phyloP scores from a whole-genome alignment of 2,113 vertebrate genomes.

The Crotalus tigris region DNA sequence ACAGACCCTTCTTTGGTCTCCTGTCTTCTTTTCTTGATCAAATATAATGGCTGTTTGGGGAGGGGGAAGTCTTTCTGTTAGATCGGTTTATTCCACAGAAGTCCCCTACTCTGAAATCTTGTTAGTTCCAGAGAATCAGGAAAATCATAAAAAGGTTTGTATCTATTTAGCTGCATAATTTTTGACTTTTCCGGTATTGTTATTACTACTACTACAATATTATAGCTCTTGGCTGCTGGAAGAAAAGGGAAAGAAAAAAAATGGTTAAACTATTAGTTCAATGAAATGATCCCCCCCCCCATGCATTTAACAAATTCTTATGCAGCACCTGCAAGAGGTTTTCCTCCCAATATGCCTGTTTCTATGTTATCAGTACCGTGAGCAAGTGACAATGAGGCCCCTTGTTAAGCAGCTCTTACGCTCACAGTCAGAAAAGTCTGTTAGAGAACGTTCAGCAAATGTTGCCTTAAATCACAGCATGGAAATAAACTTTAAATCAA shows the following conservation, averaged over 20 bases:
- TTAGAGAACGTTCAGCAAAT: conserved; percentile 68
- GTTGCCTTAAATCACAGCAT: conserved; percentile 65
- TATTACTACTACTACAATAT: not conserved
- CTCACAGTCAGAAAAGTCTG: conserved; percentile 65
- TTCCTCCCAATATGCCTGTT: not conserved
- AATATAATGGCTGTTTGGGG: not conserved
- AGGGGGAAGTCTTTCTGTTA: not conserved
- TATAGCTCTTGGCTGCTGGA: not conserved
- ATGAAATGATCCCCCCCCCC: not conserved
- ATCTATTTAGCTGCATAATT: not conserved
- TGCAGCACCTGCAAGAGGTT: conserved; percentile 34
- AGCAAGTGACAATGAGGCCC: conserved; percentile 53
- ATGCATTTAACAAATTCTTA: conserved; percentile 2
- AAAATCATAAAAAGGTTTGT: not conserved
- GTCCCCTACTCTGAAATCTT: not conserved
- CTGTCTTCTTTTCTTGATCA: conserved; percentile 47
- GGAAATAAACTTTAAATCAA: conserved; percentile 70
- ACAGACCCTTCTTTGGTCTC: conserved; percentile 67
- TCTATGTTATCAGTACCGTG: conserved; percentile 33
- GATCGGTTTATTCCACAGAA: not conserved
- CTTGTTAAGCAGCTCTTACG: conserved; percentile 64
- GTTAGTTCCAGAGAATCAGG: not conserved
- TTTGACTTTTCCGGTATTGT: not conserved
- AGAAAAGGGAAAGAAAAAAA: not conserved
- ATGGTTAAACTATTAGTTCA: not conserved